Evolutionary conservation across 2,888 invertebrate species (phyloP).

Genomic region (Ectobius pallidus): DNA sequence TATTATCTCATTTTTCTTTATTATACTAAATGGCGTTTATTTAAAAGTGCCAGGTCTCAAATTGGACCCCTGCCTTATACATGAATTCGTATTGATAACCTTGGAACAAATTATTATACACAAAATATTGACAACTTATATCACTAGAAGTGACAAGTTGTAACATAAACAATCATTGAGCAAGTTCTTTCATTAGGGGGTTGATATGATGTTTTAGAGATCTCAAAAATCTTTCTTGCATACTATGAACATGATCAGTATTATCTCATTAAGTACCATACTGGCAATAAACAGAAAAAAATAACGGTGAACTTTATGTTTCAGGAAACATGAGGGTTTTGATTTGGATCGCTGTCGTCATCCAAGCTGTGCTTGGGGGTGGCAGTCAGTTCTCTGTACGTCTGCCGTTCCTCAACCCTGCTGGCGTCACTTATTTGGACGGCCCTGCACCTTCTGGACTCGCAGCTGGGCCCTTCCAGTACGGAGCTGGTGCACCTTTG

Average conservation of each 20-base stretch:
- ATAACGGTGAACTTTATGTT: background rate
- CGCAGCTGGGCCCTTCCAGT: conserved; percentile 49
- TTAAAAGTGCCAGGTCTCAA: too few species aligned
- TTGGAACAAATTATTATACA: too few species aligned
- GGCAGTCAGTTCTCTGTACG: conserved; percentile 52
- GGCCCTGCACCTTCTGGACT: conserved; percentile 49
- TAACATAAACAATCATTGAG: too few species aligned
- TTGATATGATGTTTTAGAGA: background rate
- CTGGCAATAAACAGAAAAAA: background rate
- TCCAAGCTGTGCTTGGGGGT: conserved; percentile 49
- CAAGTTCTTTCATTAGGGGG: background rate
- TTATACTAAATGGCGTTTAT: too few species aligned
- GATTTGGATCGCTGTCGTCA: conserved; percentile 50
- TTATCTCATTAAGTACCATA: background rate
- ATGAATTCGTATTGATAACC: too few species aligned
- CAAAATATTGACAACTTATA: too few species aligned
- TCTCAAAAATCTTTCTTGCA: too few species aligned
- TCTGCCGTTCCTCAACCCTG: conserved; percentile 59
- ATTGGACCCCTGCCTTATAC: too few species aligned
- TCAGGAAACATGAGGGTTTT: conserved; percentile 50
- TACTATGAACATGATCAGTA: too few species aligned
- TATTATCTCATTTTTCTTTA: background rate
- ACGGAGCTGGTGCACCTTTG: conserved; percentile 22
- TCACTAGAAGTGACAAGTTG: too few species aligned
- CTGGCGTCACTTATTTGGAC: conserved; percentile 60